These are phyloP conservation scores for Harlomillsia oculata DNA, from an alignment of 1,140 invertebrate species.

Conservation along the genomic window DNA sequence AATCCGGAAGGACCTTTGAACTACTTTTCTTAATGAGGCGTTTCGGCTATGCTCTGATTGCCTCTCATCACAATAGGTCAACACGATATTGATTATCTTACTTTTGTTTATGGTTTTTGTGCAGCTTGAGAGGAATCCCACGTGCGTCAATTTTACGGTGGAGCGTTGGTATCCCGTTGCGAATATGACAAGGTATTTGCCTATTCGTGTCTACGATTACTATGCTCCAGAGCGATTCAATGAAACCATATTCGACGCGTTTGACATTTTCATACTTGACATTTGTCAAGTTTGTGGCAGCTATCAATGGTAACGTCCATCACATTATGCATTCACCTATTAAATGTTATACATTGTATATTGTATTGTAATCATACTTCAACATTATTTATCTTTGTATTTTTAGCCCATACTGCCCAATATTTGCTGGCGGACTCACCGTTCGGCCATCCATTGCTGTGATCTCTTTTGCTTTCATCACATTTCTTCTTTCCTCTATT, in stretches of 20 bases:
- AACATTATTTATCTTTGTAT: no score
- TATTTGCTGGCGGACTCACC: slow-evolving; percentile 44
- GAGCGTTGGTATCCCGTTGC: slow-evolving; percentile 92
- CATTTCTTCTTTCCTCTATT: slow-evolving; percentile 6
- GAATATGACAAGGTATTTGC: slow-evolving; percentile 86
- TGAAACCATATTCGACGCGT: slow-evolving; percentile 81
- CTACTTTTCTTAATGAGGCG: slow-evolving; percentile 7
- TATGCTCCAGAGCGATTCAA: slow-evolving; percentile 95
- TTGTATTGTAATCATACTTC: slow-evolving; percentile 94
- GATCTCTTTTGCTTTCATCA: slow-evolving; percentile 16
- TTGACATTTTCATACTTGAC: slow-evolving; percentile 77
- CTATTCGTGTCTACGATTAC: slow-evolving; percentile 86
- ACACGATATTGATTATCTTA: no score
- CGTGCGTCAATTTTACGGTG: slow-evolving; percentile 83
- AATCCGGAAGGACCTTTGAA: neutral
- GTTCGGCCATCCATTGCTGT: slow-evolving; percentile 21
- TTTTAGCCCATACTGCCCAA: slow-evolving; percentile 90
- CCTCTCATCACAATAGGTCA: no score
- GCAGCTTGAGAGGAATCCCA: slow-evolving; percentile 66
- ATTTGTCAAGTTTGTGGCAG: slow-evolving; percentile 53
- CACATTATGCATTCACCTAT: no score
- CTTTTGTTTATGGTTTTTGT: slow-evolving; percentile 25
- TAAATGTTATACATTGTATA: no score
- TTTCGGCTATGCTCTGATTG: no score
- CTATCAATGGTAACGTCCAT: no score